A percentile compares a stretch with the other conserved stretches of the same genome.
Evolutionary conservation across 2,888 invertebrate species (phyloP).

Genomic region (Perithous albicinctus): DNA sequence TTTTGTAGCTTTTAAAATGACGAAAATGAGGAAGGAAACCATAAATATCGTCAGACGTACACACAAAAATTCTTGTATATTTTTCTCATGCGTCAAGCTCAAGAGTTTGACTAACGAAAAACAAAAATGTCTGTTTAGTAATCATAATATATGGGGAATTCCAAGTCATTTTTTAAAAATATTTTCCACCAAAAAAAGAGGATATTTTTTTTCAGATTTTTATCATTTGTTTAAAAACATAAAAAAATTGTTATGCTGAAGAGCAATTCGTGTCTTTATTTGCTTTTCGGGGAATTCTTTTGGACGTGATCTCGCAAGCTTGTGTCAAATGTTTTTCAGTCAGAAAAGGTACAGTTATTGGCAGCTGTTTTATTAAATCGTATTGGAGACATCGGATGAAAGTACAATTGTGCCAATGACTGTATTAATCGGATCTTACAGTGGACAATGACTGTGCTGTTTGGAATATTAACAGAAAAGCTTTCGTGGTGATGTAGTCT

Average conservation of each 20-base stretch:
- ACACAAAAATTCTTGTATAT: not conserved
- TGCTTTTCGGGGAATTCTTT: not conserved
- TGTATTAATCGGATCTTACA: not conserved
- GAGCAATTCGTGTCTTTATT: not conserved
- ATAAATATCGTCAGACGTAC: not conserved
- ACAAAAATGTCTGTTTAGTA: not conserved
- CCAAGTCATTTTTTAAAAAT: too few species aligned
- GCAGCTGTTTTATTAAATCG: not conserved
- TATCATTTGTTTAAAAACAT: too few species aligned
- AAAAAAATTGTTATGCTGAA: not conserved
- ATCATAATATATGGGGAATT: too few species aligned
- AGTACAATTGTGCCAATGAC: not conserved
- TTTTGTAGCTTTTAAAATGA: too few species aligned
- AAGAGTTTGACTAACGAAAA: not conserved
- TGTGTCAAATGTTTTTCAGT: not conserved
- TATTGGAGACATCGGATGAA: not conserved
- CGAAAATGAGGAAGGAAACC: not conserved
- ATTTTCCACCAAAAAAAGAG: too few species aligned
- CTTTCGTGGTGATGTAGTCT: conserved; percentile 39
- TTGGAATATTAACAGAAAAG: conserved; percentile 10
- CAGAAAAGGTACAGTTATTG: not conserved
- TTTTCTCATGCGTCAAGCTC: not conserved
- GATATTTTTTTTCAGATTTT: too few species aligned
- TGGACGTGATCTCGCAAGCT: not conserved
- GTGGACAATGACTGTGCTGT: not conserved